Base-by-base conservation (phyloP, 2,113 vertebrate genomes). In the Sorex fumeus region DNA sequence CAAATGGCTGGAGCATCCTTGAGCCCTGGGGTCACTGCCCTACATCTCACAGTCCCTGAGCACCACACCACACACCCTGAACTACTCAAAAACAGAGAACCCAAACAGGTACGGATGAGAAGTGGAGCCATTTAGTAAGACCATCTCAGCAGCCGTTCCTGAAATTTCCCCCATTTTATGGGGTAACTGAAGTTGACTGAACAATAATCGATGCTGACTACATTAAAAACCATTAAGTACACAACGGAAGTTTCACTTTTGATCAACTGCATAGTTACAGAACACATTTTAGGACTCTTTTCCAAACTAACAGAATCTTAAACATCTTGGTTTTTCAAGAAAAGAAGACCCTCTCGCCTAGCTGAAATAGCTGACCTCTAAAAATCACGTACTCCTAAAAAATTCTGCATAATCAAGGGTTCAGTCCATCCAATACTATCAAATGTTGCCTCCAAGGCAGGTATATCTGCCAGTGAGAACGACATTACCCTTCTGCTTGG, bases 291-390 rank as follows among this genome's bases (percentile, higher is more conserved):
- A 94, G 87, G 18, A 84, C 13, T 93, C 47, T 60, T 27, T 91
- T 91, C 27, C 74, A 45, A 86, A 95, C 69, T 25, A 36, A 88
- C 5, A 69, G 79, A 83, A 75, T 83, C 71, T 92, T 92, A 77
- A 91, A 81, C 11, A 88, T 72, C 53, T 60, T 40, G 36, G 21
- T 53, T 9, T 66, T 90, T 81, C 43, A 34, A 80, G 82, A 66
- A 84, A 10, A 10, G 16, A 71, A 93, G 90, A 83, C 78, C 77
- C 32, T 75, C 86, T 93, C 32, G 47, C 66, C 16, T 79, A 40
- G 32, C 7, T 45, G 18, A 64, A 69, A 53, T 88, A 84, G 3
- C 82, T 19, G 40, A 45, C 15, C 50, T 77, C 69, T 18, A 76
- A 76, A 91, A 94, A 93, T 23, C 69, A 70, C 28, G 62, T 8